These are phyloP conservation scores for Stigmatopora nigra DNA, from an alignment of 2,113 vertebrate genomes.

Conservation along the genomic window DNA sequence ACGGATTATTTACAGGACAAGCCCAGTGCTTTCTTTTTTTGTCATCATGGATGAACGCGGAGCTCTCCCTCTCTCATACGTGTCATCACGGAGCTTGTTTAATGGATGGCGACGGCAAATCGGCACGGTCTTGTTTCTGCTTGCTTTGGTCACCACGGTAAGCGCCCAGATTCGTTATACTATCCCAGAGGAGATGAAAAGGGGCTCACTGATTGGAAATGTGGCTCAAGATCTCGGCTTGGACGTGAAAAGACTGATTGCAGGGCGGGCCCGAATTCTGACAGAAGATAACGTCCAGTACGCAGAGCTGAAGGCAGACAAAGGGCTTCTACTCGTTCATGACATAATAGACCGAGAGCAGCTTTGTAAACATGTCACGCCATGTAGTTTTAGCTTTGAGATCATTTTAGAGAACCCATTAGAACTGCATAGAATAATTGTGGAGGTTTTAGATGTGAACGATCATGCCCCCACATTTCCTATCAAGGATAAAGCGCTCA, in stretches of 20 bases:
- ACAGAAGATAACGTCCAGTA: constrained; percentile 28
- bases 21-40: not conserved
- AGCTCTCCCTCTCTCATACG: too few species aligned
- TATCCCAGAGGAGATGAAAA: constrained; percentile 53
- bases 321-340: constrained; percentile 41
- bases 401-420: constrained; percentile 59
- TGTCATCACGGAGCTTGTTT: constrained; percentile 13
- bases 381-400: constrained; percentile 51
- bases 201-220: constrained; percentile 49
- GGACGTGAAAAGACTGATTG: constrained; percentile 37
- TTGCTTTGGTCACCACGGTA: not conserved
- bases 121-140: constrained; percentile 5
- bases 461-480: constrained; percentile 21
- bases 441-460: constrained; percentile 59
- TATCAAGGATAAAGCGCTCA: not conserved
- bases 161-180: constrained; percentile 49
- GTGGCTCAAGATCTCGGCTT: constrained; percentile 48
- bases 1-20: not conserved
- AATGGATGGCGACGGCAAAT: not conserved
- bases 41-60: not conserved
- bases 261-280: constrained; percentile 39
- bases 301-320: constrained; percentile 45
- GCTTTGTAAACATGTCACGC: constrained; percentile 40
- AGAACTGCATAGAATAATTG: constrained; percentile 36
- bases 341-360: constrained; percentile 52